A percentile compares a stretch with the other conserved stretches of the same genome.
phyloP scores from a whole-genome alignment of 2,797 vertebrate genomes.

The Xyrichtys novacula region DNA sequence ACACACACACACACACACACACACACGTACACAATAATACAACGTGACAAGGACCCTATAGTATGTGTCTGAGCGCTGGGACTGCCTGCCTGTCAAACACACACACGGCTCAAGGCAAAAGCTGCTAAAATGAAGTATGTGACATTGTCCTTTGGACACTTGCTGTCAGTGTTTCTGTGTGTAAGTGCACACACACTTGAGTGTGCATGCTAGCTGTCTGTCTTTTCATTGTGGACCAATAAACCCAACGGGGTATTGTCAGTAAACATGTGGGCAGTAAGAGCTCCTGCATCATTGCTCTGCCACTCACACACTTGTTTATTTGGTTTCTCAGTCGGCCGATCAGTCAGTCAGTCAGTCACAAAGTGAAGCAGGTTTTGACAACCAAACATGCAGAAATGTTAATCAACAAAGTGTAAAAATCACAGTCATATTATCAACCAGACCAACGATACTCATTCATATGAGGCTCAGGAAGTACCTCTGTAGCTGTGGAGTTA shows the following conservation, averaged over 20 bases:
- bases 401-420: not conserved
- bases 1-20: slow-evolving; percentile 43
- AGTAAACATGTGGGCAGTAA: slow-evolving; percentile 63
- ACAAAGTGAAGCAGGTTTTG: slow-evolving; percentile 35
- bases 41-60: slow-evolving; percentile 84
- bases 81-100: slow-evolving; percentile 74
- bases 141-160: slow-evolving; percentile 75
- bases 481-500: not conserved
- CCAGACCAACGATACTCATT: not conserved
- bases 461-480: not conserved
- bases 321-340: slow-evolving; percentile 42
- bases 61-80: slow-evolving; percentile 78
- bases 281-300: slow-evolving; percentile 47
- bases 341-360: slow-evolving; percentile 24
- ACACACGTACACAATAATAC: slow-evolving; percentile 66
- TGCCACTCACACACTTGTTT: slow-evolving; percentile 58
- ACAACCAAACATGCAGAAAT: slow-evolving; percentile 14
- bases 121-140: slow-evolving; percentile 60
- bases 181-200: slow-evolving; percentile 19
- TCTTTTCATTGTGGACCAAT: slow-evolving; percentile 59
- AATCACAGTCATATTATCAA: slow-evolving; percentile 15
- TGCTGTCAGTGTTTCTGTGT: slow-evolving; percentile 51
- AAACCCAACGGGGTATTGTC: slow-evolving; percentile 68
- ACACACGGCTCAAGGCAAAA: slow-evolving; percentile 69
- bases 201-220: slow-evolving; percentile 54